Percentiles rank a stretch among this genome's conserved stretches.
phyloP scores from a whole-genome alignment of 2,888 invertebrate species.

The Pollenia amentaria region DNA sequence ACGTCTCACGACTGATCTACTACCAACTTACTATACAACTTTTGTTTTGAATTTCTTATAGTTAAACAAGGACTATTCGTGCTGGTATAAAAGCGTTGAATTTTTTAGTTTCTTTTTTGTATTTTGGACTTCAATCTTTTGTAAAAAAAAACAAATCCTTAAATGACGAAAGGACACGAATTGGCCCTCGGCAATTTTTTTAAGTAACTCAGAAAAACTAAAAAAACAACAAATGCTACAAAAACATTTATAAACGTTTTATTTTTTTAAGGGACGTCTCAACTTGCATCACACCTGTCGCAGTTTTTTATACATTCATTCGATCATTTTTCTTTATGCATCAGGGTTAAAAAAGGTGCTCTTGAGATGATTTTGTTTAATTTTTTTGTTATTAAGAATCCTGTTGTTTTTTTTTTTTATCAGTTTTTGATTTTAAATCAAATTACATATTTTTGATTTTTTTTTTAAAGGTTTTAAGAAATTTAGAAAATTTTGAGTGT shows the following conservation, averaged over 20 bases:
- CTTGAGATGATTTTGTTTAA: conserved; percentile 61
- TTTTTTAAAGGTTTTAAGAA: background rate
- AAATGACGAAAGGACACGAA: conserved; percentile 67
- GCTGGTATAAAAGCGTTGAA: conserved; percentile 13
- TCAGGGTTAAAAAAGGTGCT: conserved; percentile 65
- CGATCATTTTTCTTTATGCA: conserved; percentile 31
- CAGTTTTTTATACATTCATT: conserved; percentile 43
- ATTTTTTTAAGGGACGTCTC: conserved; percentile 44
- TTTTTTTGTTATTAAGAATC: conserved; percentile 45
- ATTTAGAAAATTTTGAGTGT: too few species aligned
- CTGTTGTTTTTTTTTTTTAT: conserved; percentile 30
- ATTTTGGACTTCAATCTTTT: conserved; percentile 38
- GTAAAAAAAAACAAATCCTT: conserved; percentile 42
- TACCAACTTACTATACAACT: conserved; percentile 9
- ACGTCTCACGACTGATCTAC: conserved; percentile 15
- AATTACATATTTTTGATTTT: conserved; percentile 38
- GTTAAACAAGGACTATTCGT: background rate
- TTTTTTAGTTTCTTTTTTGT: conserved; percentile 14
- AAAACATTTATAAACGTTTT: conserved; percentile 68
- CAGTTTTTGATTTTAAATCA: conserved; percentile 53
- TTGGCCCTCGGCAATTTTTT: conserved; percentile 47
- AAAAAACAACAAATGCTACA: conserved; percentile 46
- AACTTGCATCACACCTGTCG: conserved; percentile 72
- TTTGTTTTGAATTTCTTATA: conserved; percentile 18
- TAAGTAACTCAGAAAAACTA: conserved; percentile 14